Conservation (phyloP, 2,797 vertebrate species). For the Cichlasoma orientale region DNA sequence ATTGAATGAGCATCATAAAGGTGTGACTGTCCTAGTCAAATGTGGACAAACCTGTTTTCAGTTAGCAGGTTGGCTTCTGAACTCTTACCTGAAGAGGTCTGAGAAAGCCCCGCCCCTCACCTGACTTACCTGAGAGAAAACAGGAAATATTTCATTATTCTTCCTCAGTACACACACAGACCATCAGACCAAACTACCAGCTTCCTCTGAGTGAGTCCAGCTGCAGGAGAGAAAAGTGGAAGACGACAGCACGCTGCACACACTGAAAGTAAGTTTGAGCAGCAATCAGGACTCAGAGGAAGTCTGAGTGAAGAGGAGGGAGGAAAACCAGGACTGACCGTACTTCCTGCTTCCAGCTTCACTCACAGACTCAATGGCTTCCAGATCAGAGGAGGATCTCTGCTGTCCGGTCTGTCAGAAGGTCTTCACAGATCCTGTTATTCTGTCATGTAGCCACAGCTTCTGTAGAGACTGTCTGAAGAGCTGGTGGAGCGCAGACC, state of each 20-base stretch:
- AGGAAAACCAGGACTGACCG: not conserved
- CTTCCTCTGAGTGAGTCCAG: not conserved
- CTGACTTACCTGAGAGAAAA: no score
- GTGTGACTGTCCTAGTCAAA: not conserved
- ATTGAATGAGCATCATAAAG: not conserved
- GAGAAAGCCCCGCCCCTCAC: not conserved
- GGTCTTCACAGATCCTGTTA: not conserved
- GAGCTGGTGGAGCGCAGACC: not conserved
- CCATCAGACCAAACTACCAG: not conserved
- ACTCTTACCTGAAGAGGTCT: not conserved
- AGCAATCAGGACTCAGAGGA: not conserved
- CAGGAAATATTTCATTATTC: no score
- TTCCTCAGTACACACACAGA: no score
- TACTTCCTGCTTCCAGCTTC: not conserved
- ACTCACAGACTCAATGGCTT: not conserved
- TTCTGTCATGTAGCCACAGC: not conserved
- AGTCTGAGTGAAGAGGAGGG: not conserved
- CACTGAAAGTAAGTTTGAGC: not conserved
- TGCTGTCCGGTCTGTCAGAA: not conserved
- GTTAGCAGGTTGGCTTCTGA: not conserved
- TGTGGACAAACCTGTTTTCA: not conserved
- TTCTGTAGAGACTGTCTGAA: not conserved
- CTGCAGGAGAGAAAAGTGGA: not conserved
- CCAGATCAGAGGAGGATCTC: not conserved
- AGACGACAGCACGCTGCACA: fast-evolving